Conservation (phyloP, 1,140 invertebrate genomes). For the Zaprionus kolodkinae region DNA sequence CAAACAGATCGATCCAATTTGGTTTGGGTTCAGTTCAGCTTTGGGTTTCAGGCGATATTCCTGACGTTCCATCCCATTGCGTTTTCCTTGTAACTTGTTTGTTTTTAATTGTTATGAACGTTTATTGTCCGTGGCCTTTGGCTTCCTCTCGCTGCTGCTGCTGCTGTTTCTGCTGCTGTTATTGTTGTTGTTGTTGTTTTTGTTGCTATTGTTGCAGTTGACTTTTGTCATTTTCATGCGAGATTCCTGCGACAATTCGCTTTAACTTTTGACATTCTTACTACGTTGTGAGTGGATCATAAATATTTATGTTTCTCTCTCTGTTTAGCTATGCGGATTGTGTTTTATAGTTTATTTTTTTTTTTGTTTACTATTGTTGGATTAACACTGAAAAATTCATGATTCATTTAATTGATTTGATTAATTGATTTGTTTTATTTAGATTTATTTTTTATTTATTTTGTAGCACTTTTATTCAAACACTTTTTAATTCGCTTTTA, state of each 20-base stretch:
- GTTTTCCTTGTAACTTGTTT: constrained; percentile 1
- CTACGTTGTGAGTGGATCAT: constrained; percentile 26
- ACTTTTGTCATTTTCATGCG: constrained; percentile 59
- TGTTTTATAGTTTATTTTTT: background rate
- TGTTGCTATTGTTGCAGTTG: constrained; percentile 45
- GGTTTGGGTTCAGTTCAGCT: constrained; percentile 34
- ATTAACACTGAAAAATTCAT: constrained; percentile 13
- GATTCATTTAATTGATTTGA: background rate
- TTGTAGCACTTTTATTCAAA: background rate
- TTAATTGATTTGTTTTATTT: constrained; percentile 10
- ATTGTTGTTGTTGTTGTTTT: constrained; percentile 29
- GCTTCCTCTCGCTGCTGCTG: constrained; percentile 31
- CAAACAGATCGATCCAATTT: constrained; percentile 32
- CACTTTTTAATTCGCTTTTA: background rate
- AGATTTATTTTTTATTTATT: background rate
- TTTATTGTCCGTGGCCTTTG: constrained; percentile 48
- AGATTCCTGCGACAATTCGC: constrained; percentile 37
- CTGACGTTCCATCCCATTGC: constrained; percentile 66
- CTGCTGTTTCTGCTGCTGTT: constrained; percentile 34
- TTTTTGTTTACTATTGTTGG: background rate
- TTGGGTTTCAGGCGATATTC: constrained; percentile 51
- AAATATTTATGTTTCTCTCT: constrained; percentile 7
- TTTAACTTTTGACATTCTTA: constrained; percentile 62
- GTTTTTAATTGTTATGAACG: constrained; percentile 21
- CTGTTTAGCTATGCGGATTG: constrained; percentile 29